These are phyloP conservation scores for Cheilosia vulpina DNA, from an alignment of 2,888 invertebrate species.

Conservation along the genomic window DNA sequence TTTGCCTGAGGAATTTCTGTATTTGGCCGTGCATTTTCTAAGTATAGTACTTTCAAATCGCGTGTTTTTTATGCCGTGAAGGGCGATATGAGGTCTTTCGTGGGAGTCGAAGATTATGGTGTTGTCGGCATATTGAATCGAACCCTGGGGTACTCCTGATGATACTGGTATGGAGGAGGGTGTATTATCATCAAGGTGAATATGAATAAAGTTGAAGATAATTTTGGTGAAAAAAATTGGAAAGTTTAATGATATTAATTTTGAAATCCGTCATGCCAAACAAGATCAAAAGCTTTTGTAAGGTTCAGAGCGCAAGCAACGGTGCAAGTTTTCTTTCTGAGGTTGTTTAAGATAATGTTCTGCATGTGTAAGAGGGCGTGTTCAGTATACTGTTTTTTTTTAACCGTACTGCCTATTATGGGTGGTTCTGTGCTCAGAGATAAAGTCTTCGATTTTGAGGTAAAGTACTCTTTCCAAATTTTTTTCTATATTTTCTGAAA, in stretches of 20 bases:
- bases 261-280: not conserved
- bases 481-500: not conserved
- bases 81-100: no score
- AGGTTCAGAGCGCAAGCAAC: not conserved
- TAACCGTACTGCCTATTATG: not conserved
- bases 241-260: no score
- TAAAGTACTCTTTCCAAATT: not conserved
- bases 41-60: no score
- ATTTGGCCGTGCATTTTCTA: no score
- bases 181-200: not conserved
- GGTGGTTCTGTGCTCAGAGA: no score
- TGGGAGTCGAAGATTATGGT: no score
- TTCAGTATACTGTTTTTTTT: not conserved
- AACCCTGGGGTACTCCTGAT: slow-evolving; percentile 1
- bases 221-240: not conserved
- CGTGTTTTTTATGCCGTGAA: no score
- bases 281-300: not conserved
- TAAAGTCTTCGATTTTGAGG: not conserved
- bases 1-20: no score
- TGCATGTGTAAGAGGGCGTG: not conserved
- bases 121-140: no score
- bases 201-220: not conserved
- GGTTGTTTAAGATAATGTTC: not conserved
- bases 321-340: not conserved
- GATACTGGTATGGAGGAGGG: not conserved